phyloP scores from a whole-genome alignment of 1,140 invertebrate species.

The Oncopeltus fasciatus region DNA sequence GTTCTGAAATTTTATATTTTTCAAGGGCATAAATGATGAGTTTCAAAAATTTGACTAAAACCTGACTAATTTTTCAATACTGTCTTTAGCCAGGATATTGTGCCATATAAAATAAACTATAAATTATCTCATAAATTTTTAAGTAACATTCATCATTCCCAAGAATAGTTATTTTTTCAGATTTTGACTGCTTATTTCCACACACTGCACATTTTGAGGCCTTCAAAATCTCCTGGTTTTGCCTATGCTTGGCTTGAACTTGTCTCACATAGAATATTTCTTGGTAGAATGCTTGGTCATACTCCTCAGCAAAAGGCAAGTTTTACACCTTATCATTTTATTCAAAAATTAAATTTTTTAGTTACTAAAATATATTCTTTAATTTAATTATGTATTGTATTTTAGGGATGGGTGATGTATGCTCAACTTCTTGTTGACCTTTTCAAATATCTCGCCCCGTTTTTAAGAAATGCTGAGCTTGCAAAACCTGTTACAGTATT shows the following conservation, averaged over 20 bases:
- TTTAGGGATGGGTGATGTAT: conserved; percentile 66
- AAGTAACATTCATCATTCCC: no score
- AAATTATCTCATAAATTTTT: no score
- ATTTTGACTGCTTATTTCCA: conserved; percentile 81
- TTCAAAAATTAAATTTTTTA: conserved; percentile 1
- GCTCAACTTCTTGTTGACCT: conserved; percentile 86
- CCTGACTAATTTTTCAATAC: no score
- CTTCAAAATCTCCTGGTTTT: conserved; percentile 92
- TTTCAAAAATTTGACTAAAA: no score
- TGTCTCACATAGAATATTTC: conserved; percentile 89
- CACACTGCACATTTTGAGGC: conserved; percentile 77
- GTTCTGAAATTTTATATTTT: no score
- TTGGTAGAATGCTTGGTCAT: conserved; percentile 80
- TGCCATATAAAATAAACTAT: no score
- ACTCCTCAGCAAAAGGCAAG: conserved; percentile 46
- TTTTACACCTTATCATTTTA: neutral
- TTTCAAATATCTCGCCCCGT: conserved; percentile 93
- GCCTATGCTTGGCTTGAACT: conserved; percentile 97
- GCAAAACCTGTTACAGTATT: conserved; percentile 81
- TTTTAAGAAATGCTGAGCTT: conserved; percentile 89
- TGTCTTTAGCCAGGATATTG: no score
- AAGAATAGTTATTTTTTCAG: conserved; percentile 28
- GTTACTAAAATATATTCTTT: conserved; percentile 30
- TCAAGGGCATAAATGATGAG: no score
- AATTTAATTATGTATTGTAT: no score